Evolutionary conservation across 1,140 invertebrate species (phyloP).

Genomic region (Subanguina moxae): DNA sequence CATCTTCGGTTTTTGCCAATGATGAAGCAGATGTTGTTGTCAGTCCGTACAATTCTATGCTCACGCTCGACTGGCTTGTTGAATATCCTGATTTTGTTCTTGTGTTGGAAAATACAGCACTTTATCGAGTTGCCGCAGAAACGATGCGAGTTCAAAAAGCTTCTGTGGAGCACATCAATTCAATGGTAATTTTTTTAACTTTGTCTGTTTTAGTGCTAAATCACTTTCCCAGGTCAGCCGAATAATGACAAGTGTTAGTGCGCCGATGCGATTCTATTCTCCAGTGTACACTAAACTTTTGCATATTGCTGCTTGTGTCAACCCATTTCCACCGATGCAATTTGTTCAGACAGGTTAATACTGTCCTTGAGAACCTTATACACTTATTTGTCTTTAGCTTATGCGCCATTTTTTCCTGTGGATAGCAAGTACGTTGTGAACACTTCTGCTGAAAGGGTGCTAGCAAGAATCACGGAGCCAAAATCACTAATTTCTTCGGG

Average conservation of each 20-base stretch:
- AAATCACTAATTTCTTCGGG: conserved; percentile 7
- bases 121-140: conserved; percentile 88
- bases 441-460: neutral
- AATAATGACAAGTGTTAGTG: conserved; percentile 75
- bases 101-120: conserved; percentile 90
- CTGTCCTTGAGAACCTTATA: conserved; percentile 1
- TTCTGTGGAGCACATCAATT: conserved; percentile 93
- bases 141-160: conserved; percentile 86
- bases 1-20: conserved; percentile 95
- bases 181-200: conserved; percentile 68
- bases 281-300: conserved; percentile 99
- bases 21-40: conserved; percentile 88
- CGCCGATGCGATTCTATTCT: conserved; percentile 85
- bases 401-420: neutral
- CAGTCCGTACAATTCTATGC: conserved; percentile 93
- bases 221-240: conserved; percentile 63
- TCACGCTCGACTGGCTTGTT: conserved; percentile 88
- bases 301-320: conserved; percentile 86
- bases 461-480: conserved; percentile 5
- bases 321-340: conserved; percentile 90
- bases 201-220: neutral
- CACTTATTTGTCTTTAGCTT: neutral
- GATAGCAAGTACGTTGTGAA: conserved; percentile 7
- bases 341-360: conserved; percentile 88
- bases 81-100: conserved; percentile 95